Base-by-base conservation (phyloP, 2,888 invertebrate genomes). In the Tetragnatha montana region DNA sequence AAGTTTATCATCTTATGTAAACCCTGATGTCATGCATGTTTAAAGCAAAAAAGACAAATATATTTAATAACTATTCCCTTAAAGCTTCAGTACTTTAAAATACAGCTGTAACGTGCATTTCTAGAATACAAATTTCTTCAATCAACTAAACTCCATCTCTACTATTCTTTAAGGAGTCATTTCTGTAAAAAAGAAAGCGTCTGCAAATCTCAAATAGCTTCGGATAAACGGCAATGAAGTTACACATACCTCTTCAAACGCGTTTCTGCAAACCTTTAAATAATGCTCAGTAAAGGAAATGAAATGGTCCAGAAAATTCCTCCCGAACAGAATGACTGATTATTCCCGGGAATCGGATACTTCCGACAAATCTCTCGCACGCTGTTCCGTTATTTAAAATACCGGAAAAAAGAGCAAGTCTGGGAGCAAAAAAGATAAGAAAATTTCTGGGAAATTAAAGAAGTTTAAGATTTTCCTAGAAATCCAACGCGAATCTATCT, bases 401-500 rank as follows among this genome's bases (percentile, higher is more conserved):
- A 73, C 73, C 12, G 14, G n/a, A 49, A 76, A 21, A 79, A 19
- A 12, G n/a, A 51, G 8, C 21, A 60, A 51, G 47, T 73, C 47
- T 49, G 7, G 49, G n/a, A 35, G 35, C 35, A 35, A 35, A 35
- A 35, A 82, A 75, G n/a, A 19, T 68, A 75, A 68, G 50, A 83
- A 73, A 12, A 71, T 8, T 8, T 22, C 47, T 10, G 60, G 10
- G 12, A 17, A 60, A 60, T 60, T 60, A 60, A 60, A 60, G 60
- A 10, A 60, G 60, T 60, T n/a, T 81, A 70, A 81, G 47, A 17
- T 21, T 81, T 70, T 47, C 69, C 35, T 14, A 22, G 69, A 22
- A 76, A 68, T 71, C 78, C 71, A 19, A 84, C 79, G 70, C 71
- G 79, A 76, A 86, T 79, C 71, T 35, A 73, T 79, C 71, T 60